phyloP scores from a whole-genome alignment of 1,140 invertebrate species.

The Campodea augens region DNA sequence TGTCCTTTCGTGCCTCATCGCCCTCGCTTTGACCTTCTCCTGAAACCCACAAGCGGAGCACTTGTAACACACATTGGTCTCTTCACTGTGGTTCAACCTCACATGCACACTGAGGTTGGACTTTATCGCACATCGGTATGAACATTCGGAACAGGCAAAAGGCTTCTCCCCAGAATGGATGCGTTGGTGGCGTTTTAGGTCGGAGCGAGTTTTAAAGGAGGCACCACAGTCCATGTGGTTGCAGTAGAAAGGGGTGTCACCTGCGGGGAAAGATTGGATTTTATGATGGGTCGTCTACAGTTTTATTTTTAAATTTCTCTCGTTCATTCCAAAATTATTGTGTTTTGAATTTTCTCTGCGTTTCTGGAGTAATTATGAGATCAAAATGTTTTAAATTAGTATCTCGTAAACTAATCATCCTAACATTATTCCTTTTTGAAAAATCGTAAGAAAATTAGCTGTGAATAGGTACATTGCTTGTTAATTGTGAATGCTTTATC shows the following conservation, averaged over 20 bases:
- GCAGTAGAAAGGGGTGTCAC: constrained; percentile 25
- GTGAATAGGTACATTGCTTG: not conserved
- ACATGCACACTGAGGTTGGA: constrained; percentile 12
- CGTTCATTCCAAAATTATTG: constrained; percentile 1
- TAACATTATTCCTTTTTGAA: not conserved
- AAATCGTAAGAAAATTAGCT: not conserved
- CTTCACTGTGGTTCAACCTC: constrained; percentile 8
- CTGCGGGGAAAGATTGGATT: constrained; percentile 11
- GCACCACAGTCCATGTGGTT: constrained; percentile 18
- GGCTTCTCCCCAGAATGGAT: constrained; percentile 24
- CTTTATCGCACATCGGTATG: constrained; percentile 19
- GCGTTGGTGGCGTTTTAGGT: constrained; percentile 22
- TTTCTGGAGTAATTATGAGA: not conserved
- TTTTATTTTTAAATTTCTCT: not conserved
- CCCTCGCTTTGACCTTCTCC: constrained; percentile 1
- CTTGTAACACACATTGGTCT: constrained; percentile 1
- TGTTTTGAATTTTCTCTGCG: not conserved
- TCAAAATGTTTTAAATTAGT: not conserved
- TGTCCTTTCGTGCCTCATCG: constrained; percentile 10
- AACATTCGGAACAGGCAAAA: constrained; percentile 21
- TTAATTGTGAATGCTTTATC: too few relatives aligned
- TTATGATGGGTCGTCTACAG: constrained; percentile 5
- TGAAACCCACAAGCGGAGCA: constrained; percentile 6
- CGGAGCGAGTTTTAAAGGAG: constrained; percentile 27
- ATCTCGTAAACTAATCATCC: not conserved